Evolutionary conservation across 2,797 vertebrate species (phyloP), one percentile per base, ranked within the genome.

Genomic region (Spea hammondii): DNA sequence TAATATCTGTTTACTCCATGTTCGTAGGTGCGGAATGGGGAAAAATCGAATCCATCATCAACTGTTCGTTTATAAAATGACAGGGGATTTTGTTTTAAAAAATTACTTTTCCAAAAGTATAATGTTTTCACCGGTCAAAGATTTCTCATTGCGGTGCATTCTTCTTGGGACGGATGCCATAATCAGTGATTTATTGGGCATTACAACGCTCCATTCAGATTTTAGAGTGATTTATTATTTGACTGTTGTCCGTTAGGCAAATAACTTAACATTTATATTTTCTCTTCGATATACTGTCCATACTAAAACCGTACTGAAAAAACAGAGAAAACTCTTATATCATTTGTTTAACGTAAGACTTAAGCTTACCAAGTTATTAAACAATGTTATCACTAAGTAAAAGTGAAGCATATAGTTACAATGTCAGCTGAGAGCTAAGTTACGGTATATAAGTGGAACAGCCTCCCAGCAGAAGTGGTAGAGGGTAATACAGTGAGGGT

Each of bases 241-340:
- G 71, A 45, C 45, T 84, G 46, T 69, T 83, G 51, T 80, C 71
- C 9, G 47, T 57, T 53, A 73, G 75, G 65, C 17, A 73, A 69
- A 65, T 47, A 65, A 32, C 53, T 11, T 46, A 65, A 72, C 45
- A 10, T 75, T 64, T 72, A 69, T 46, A 73, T 5, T 75, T 47
- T 12, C 8, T 78, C 45, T 48, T 12, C 8, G 48, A 51, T 57
- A 32, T 64, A 51, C 64, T 13, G 6, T 6, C 50, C 65, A 12
- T 71, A 65, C 10, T 45, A 71, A 5, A 10, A 32, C 32, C 32
- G 32, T 32, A 32, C 32, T 3, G 32, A 32, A 32, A 1, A 2
- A 32, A 32, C 32, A 32, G 32, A 32, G 32, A 32, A 32, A 32
- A 32, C 32, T 32, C 32, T 32, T 32, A 32, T 32, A 32, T 32